These are phyloP conservation scores for Perca schrenkii DNA, from an alignment of 2,113 vertebrate species.

Conservation along the genomic window DNA sequence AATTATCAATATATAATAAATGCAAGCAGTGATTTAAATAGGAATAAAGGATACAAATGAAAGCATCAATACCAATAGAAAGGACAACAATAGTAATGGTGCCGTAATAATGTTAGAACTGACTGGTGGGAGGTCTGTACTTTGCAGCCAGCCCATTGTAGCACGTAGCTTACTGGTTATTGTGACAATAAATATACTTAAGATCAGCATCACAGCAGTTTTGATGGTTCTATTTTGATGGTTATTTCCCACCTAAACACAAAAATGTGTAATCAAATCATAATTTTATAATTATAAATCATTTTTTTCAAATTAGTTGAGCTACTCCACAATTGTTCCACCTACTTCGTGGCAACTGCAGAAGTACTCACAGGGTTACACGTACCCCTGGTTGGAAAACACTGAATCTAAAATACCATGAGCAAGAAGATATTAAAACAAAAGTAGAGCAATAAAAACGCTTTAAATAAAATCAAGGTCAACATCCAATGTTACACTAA, in stretches of 20 bases:
- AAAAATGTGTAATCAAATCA: not conserved
- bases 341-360: not conserved
- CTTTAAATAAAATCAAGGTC: slow-evolving; percentile 6
- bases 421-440: not conserved
- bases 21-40: not conserved
- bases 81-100: too few relatives aligned
- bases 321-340: not conserved
- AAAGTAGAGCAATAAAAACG: not conserved
- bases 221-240: not conserved
- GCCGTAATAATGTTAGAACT: not conserved
- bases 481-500: not conserved
- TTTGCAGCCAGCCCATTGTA: not conserved
- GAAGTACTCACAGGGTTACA: not conserved
- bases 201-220: not conserved
- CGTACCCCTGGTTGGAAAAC: not conserved
- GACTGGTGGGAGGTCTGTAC: not conserved
- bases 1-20: not conserved
- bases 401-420: not conserved
- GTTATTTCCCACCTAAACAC: not conserved
- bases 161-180: not conserved
- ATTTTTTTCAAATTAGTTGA: not conserved
- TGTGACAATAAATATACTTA: not conserved
- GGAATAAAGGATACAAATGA: not conserved
- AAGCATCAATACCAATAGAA: not conserved
- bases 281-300: not conserved